Evolutionary conservation across 2,797 vertebrate genomes (phyloP).

Genomic region (Microctenopoma lineatum): DNA sequence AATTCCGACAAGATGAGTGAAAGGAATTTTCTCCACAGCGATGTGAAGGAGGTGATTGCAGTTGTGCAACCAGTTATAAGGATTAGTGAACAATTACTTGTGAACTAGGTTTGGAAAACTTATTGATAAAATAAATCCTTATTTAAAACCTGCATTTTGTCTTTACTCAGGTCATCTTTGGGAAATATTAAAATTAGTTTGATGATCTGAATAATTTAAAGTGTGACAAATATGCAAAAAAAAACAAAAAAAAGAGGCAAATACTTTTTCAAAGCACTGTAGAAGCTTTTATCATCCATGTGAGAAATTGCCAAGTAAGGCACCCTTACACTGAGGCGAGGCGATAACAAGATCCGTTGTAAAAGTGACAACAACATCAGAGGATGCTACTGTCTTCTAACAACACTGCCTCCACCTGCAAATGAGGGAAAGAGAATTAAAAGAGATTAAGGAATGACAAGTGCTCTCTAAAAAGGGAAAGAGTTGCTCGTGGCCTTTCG

Average conservation of each 20-base stretch:
- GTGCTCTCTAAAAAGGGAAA: constrained; percentile 36
- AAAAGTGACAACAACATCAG: constrained; percentile 53
- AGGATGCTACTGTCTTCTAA: constrained; percentile 24
- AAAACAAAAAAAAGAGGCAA: constrained; percentile 24
- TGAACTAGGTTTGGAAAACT: no score
- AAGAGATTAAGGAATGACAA: constrained; percentile 65
- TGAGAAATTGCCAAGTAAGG: constrained; percentile 37
- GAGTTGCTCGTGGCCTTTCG: constrained; percentile 49
- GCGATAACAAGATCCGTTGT: constrained; percentile 56
- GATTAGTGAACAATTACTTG: no score
- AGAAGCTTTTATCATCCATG: constrained; percentile 39
- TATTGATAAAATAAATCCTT: no score
- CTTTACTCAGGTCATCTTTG: no score
- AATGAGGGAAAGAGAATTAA: constrained; percentile 62
- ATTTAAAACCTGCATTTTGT: no score
- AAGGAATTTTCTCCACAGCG: no score
- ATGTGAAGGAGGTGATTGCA: no score
- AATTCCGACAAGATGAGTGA: no score
- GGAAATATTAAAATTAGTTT: no score
- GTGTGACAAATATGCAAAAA: no score
- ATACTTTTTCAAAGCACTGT: background rate
- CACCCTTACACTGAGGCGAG: constrained; percentile 28
- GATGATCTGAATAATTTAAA: no score
- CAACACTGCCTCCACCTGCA: constrained; percentile 46
- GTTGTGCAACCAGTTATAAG: no score